Percentiles rank a stretch among this genome's conserved stretches.
Conservation (phyloP, 2,113 vertebrate species). For the Etia nguti region DNA sequence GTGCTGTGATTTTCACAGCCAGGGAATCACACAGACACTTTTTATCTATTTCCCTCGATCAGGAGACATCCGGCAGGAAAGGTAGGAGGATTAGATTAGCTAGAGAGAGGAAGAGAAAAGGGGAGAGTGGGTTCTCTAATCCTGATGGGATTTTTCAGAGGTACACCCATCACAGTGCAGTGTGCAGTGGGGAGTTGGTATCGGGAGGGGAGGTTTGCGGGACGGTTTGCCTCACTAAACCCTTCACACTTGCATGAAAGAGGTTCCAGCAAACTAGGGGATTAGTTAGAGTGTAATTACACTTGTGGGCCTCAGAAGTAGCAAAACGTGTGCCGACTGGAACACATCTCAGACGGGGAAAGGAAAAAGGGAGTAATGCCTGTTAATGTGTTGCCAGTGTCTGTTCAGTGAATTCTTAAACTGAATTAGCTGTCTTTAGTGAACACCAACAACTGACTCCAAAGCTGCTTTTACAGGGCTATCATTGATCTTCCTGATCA, state of each 20-base stretch:
- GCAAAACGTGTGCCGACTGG: conserved; percentile 21
- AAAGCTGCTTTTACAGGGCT: not conserved
- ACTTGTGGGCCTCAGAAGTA: conserved; percentile 38
- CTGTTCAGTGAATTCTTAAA: not conserved
- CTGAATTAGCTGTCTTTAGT: not conserved
- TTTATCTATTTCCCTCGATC: conserved; percentile 65
- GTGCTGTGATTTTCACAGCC: conserved; percentile 57
- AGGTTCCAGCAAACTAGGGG: conserved; percentile 50
- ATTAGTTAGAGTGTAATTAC: conserved; percentile 62
- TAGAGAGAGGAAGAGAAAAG: conserved; percentile 34
- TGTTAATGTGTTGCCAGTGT: not conserved
- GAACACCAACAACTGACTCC: not conserved
- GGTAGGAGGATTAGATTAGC: conserved; percentile 65
- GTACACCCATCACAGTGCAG: conserved; percentile 39
- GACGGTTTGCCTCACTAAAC: conserved; percentile 47
- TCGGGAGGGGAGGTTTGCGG: not conserved
- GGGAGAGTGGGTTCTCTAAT: conserved; percentile 57
- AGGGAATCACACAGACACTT: conserved; percentile 44
- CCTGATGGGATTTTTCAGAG: conserved; percentile 59
- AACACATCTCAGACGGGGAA: conserved; percentile 24
- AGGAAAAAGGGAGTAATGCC: not conserved
- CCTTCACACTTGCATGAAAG: conserved; percentile 55
- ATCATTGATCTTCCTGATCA: not conserved
- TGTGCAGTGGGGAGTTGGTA: conserved; percentile 6
- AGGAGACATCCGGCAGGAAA: conserved; percentile 56